Percentiles rank a stretch among this genome's conserved stretches.
Conservation (phyloP, 92 coral and sea anemone species). For the Pocillopora meandrina region DNA sequence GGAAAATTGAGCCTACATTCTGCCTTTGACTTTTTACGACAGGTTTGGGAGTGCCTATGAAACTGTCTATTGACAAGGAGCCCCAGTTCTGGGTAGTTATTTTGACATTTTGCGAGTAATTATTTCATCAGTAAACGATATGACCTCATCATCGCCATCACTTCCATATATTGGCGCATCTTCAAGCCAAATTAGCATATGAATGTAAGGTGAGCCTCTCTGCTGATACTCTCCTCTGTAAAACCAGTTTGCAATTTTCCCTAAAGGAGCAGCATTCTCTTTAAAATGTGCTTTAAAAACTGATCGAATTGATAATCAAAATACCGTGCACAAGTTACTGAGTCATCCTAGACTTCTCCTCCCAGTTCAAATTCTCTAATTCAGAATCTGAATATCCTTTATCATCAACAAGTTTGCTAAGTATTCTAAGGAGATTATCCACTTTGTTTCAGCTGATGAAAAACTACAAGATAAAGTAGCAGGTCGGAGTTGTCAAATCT, state of each 20-base stretch:
- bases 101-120: constrained; percentile 49
- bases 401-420: constrained; percentile 69
- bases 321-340: constrained; percentile 50
- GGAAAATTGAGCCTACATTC: constrained; percentile 40
- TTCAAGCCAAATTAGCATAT: constrained; percentile 47
- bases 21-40: constrained; percentile 37
- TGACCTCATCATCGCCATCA: constrained; percentile 26
- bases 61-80: constrained; percentile 46
- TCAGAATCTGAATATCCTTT: constrained; percentile 60
- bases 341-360: constrained; percentile 47
- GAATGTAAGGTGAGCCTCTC: constrained; percentile 40
- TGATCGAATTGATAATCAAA: constrained; percentile 61
- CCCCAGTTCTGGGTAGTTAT: constrained; percentile 34
- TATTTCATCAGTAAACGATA: constrained; percentile 54
- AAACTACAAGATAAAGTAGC: too few relatives aligned
- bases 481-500: too few relatives aligned
- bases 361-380: constrained; percentile 60
- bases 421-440: constrained; percentile 66
- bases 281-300: constrained; percentile 47
- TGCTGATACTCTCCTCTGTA: constrained; percentile 57
- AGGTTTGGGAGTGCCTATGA: constrained; percentile 47
- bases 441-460: constrained; percentile 43
- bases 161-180: constrained; percentile 49
- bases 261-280: constrained; percentile 45
- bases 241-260: constrained; percentile 52